phyloP scores from a whole-genome alignment of 1,140 invertebrate genomes.

The Drosophila quadrilineata region DNA sequence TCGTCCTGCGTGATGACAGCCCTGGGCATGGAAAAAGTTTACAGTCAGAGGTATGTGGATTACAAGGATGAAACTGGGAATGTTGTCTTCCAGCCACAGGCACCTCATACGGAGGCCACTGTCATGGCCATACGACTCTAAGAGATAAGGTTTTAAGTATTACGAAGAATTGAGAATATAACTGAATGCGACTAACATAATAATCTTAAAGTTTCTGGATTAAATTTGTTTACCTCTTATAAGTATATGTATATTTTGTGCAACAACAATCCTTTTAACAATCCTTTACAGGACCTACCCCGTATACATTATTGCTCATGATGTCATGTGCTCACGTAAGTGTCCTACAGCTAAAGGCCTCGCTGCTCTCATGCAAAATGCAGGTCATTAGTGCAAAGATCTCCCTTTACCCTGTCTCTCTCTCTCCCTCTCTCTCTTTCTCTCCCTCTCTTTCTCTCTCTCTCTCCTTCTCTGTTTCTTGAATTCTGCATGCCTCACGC shows the following conservation, averaged over 20 bases:
- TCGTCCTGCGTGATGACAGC: constrained; percentile 32
- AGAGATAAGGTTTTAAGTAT: neutral
- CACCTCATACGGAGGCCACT: constrained; percentile 11
- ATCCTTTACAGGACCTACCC: too few species aligned
- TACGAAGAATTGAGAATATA: too few species aligned
- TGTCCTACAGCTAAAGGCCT: too few species aligned
- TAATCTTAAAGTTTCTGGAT: too few species aligned
- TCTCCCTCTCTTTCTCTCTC: neutral
- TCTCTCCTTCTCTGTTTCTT: too few species aligned
- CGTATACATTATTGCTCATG: too few species aligned
- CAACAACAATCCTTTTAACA: too few species aligned
- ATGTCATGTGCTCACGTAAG: too few species aligned
- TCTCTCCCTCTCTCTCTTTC: neutral
- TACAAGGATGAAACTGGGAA: constrained; percentile 44
- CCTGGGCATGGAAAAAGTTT: constrained; percentile 40
- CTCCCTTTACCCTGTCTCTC: neutral
- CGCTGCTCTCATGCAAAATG: constrained; percentile 52
- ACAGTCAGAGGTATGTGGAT: constrained; percentile 23
- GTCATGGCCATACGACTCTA: constrained; percentile 6
- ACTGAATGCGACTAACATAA: too few species aligned
- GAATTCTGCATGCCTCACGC: too few species aligned
- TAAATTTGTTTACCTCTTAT: neutral
- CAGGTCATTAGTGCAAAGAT: constrained; percentile 65
- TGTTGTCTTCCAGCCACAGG: constrained; percentile 17
- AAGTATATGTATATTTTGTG: neutral